phyloP scores from a whole-genome alignment of 2,113 vertebrate species.

The Electrona antarctica region DNA sequence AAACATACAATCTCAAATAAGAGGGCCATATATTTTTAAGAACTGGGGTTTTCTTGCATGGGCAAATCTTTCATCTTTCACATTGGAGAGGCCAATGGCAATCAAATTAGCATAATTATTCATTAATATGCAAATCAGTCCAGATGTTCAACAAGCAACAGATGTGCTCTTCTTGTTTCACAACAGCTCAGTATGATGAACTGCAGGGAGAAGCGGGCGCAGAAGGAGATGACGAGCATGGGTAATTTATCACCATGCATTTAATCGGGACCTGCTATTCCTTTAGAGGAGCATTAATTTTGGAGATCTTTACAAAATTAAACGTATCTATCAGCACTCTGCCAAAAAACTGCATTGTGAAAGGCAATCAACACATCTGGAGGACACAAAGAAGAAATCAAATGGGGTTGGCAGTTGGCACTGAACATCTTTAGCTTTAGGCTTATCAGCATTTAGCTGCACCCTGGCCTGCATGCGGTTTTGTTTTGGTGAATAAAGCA shows the following conservation, averaged over 20 bases:
- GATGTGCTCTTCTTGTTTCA: slow-evolving; percentile 70
- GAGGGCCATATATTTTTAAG: background rate
- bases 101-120: slow-evolving; percentile 81
- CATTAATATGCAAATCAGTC: slow-evolving; percentile 80
- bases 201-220: slow-evolving; percentile 32
- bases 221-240: slow-evolving; percentile 11
- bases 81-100: slow-evolving; percentile 60
- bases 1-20: slow-evolving; percentile 16
- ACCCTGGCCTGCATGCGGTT: no score
- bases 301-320: slow-evolving; percentile 14
- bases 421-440: slow-evolving; percentile 13
- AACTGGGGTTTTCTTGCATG: slow-evolving; percentile 34
- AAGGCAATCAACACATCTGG: slow-evolving; percentile 18
- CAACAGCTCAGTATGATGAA: slow-evolving; percentile 66
- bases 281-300: slow-evolving; percentile 26
- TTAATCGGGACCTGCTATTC: slow-evolving; percentile 32
- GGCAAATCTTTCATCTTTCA: slow-evolving; percentile 61
- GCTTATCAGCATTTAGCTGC: no score
- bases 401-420: slow-evolving; percentile 3
- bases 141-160: slow-evolving; percentile 80
- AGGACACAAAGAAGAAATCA: slow-evolving; percentile 25
- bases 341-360: slow-evolving; percentile 14
- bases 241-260: slow-evolving; percentile 43
- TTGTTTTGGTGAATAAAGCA: no score
- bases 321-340: slow-evolving; percentile 20